phyloP scores from a whole-genome alignment of 2,113 vertebrate genomes.

The Cynoglossus semilaevis region DNA sequence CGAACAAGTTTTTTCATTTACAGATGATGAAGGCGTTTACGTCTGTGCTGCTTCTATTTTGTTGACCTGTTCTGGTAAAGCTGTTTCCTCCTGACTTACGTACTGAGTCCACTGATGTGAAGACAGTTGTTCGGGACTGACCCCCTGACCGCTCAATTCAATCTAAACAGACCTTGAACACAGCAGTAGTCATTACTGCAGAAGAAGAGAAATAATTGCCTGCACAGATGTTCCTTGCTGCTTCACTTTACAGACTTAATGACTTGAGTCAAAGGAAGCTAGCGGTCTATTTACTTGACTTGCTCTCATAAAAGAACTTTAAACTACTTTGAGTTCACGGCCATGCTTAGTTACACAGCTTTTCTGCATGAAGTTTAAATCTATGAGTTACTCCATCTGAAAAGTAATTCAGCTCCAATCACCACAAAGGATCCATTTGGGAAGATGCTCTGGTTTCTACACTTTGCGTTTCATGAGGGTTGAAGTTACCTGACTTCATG shows the following conservation, averaged over 20 bases:
- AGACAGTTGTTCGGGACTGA: slow-evolving; percentile 18
- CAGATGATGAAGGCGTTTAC: slow-evolving; percentile 45
- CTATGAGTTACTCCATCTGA: slow-evolving; percentile 21
- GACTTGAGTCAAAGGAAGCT: slow-evolving; percentile 33
- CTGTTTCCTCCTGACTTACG: slow-evolving; percentile 29
- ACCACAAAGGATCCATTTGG: slow-evolving; percentile 37
- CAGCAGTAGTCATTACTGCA: slow-evolving; percentile 52
- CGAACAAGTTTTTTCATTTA: slow-evolving; percentile 39
- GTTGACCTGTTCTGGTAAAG: slow-evolving; percentile 13
- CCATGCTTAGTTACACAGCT: slow-evolving; percentile 34
- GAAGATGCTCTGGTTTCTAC: slow-evolving; percentile 5
- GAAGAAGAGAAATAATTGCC: slow-evolving; percentile 46
- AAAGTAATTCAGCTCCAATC: slow-evolving; percentile 38
- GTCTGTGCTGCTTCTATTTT: slow-evolving; percentile 23
- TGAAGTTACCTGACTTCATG: slow-evolving; percentile 12
- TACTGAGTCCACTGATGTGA: slow-evolving; percentile 39
- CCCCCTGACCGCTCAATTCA: slow-evolving; percentile 29
- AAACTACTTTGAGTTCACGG: slow-evolving; percentile 25
- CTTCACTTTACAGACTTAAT: slow-evolving; percentile 58
- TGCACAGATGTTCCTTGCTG: slow-evolving; percentile 45
- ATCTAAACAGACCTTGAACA: slow-evolving; percentile 56
- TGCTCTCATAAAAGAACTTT: slow-evolving; percentile 42
- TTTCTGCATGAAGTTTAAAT: slow-evolving; percentile 35
- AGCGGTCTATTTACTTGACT: slow-evolving; percentile 50
- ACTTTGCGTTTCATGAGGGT: slow-evolving; percentile 9